Conservation (phyloP, 1,140 invertebrate species). For the Euschistus heros region DNA sequence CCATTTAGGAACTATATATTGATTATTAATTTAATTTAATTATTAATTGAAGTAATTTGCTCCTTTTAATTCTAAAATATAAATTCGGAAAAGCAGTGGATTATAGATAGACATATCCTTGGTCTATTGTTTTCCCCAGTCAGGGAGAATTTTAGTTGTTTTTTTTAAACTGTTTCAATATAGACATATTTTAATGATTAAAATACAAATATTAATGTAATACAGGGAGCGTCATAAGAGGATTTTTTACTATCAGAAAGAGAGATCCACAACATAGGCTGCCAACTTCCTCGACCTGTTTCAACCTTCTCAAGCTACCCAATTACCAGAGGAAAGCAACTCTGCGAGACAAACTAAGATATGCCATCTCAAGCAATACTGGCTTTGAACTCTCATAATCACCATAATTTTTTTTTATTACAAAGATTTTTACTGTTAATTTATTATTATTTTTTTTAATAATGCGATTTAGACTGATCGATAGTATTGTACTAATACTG, state of each 20-base stretch:
- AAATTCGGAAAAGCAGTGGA: too few relatives aligned
- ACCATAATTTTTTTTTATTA: background rate
- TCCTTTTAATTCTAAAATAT: too few relatives aligned
- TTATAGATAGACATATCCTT: too few relatives aligned
- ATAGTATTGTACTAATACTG: too few relatives aligned
- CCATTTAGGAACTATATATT: too few relatives aligned
- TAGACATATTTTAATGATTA: constrained; percentile 8
- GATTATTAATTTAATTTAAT: too few relatives aligned
- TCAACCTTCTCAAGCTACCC: constrained; percentile 95
- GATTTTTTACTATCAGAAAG: constrained; percentile 94
- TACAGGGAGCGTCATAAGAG: constrained; percentile 84
- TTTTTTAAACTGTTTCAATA: background rate
- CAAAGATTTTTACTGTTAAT: background rate
- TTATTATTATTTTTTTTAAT: background rate
- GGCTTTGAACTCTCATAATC: constrained; percentile 92
- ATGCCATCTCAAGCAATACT: constrained; percentile 94
- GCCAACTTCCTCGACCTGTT: constrained; percentile 97
- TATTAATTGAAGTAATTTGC: too few relatives aligned
- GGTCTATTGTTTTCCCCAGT: too few relatives aligned
- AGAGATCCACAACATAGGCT: constrained; percentile 90
- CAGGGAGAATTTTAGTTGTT: background rate
- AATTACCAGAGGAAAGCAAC: constrained; percentile 97
- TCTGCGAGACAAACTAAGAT: constrained; percentile 88
- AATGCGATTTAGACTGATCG: background rate
- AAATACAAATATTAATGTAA: constrained; percentile 26